Conservation (phyloP, 2,113 vertebrate genomes). For the Empidonax alnorum region DNA sequence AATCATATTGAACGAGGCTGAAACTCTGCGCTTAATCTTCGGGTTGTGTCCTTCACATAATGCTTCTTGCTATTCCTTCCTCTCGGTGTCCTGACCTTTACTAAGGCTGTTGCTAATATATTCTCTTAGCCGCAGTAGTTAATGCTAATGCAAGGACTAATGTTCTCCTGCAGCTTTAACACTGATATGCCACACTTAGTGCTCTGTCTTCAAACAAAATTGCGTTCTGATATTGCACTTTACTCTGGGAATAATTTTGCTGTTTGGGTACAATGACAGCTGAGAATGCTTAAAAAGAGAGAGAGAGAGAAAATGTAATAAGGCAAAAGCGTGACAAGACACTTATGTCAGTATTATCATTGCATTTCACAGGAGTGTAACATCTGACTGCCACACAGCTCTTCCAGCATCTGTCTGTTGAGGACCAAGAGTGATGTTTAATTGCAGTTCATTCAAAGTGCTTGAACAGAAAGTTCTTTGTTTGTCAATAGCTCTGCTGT, state of each 20-base stretch:
- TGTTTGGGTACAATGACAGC: neutral
- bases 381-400: neutral
- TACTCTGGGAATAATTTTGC: constrained; percentile 2
- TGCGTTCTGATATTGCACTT: neutral
- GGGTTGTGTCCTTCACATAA: neutral
- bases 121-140: neutral
- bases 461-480: neutral
- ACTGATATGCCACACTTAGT: neutral
- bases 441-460: neutral
- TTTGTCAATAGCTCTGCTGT: neutral
- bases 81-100: constrained; percentile 18
- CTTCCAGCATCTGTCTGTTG: neutral
- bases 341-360: neutral
- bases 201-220: constrained; percentile 35
- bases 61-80: neutral
- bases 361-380: neutral
- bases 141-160: constrained; percentile 40
- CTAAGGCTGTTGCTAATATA: neutral
- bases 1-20: neutral
- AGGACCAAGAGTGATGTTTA: neutral
- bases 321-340: constrained; percentile 8
- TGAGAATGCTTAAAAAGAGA: constrained; percentile 32
- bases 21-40: constrained; percentile 20
- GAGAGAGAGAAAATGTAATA: neutral
- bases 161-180: neutral